Evolutionary conservation across 1,140 invertebrate species (phyloP).

Genomic region (Trissolcus basalis): DNA sequence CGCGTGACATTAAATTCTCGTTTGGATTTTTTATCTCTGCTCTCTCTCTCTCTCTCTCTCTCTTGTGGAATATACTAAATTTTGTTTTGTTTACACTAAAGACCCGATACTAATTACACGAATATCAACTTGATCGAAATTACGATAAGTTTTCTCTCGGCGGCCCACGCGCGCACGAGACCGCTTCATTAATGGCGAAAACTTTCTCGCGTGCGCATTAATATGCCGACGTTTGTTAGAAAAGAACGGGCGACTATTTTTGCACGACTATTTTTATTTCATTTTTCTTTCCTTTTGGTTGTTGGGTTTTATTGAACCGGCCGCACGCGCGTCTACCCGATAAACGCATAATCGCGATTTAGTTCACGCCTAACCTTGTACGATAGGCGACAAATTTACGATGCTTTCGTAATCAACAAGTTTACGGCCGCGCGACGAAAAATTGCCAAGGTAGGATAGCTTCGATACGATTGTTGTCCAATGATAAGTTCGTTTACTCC

Average conservation of each 20-base stretch:
- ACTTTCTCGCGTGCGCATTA: slow-evolving; percentile 46
- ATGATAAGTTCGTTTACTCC: slow-evolving; percentile 17
- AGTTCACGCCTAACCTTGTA: slow-evolving; percentile 38
- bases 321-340: slow-evolving; percentile 12
- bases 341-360: slow-evolving; percentile 40
- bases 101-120: slow-evolving; percentile 15
- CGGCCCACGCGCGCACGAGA: slow-evolving; percentile 40
- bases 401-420: slow-evolving; percentile 22
- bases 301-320: slow-evolving; percentile 13
- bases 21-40: too few relatives aligned
- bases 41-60: too few relatives aligned
- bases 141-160: slow-evolving; percentile 47
- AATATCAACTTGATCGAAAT: slow-evolving; percentile 10
- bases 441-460: slow-evolving; percentile 27
- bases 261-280: slow-evolving; percentile 5
- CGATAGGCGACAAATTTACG: slow-evolving; percentile 43
- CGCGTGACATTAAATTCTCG: too few relatives aligned
- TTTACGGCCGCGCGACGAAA: slow-evolving; percentile 16
- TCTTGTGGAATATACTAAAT: background rate
- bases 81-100: slow-evolving; percentile 5
- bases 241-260: slow-evolving; percentile 27
- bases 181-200: slow-evolving; percentile 50
- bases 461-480: slow-evolving; percentile 27
- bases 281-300: slow-evolving; percentile 2
- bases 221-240: slow-evolving; percentile 42